Evolutionary conservation across 53 echinoderm and acorn worm species (phyloP).

Genomic region (Stichopus horrens): DNA sequence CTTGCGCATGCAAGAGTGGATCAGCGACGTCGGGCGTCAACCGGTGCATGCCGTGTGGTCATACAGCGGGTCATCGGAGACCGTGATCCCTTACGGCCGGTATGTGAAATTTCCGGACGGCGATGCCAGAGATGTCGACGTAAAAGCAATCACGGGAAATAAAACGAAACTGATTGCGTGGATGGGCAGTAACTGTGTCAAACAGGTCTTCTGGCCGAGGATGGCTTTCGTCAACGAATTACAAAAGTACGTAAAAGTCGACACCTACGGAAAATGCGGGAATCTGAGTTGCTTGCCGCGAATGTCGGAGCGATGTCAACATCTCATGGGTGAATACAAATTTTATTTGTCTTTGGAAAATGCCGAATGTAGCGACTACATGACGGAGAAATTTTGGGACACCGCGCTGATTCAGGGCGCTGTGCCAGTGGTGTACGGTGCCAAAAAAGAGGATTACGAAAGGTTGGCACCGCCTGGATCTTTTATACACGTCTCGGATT

Average conservation of each 20-base stretch:
- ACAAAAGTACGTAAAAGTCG: slow-evolving; percentile 60
- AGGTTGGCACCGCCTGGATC: slow-evolving; percentile 76
- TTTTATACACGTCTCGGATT: slow-evolving; percentile 80
- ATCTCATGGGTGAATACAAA: slow-evolving; percentile 77
- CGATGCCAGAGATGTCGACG: not conserved
- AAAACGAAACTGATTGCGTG: slow-evolving; percentile 74
- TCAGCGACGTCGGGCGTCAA: slow-evolving; percentile 47
- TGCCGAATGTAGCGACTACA: slow-evolving; percentile 80
- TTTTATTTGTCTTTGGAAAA: slow-evolving; percentile 83
- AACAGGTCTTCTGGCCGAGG: slow-evolving; percentile 82
- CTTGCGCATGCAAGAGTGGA: slow-evolving; percentile 62
- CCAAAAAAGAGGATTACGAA: slow-evolving; percentile 61
- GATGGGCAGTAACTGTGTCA: slow-evolving; percentile 90
- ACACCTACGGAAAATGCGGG: slow-evolving; percentile 80
- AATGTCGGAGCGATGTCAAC: slow-evolving; percentile 66
- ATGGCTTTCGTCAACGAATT: slow-evolving; percentile 66
- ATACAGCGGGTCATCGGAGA: slow-evolving; percentile 56
- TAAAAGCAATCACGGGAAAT: slow-evolving; percentile 1
- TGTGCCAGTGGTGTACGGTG: slow-evolving; percentile 85
- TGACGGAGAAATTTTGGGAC: slow-evolving; percentile 82
- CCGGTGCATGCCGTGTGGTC: slow-evolving; percentile 71
- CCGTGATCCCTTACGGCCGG: slow-evolving; percentile 63
- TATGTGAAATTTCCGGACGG: slow-evolving; percentile 40
- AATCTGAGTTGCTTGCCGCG: slow-evolving; percentile 83
- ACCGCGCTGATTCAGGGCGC: slow-evolving; percentile 66